These are phyloP conservation scores for Uromys caudimaculatus DNA, from an alignment of 2,797 vertebrate genomes.

Conservation along the genomic window DNA sequence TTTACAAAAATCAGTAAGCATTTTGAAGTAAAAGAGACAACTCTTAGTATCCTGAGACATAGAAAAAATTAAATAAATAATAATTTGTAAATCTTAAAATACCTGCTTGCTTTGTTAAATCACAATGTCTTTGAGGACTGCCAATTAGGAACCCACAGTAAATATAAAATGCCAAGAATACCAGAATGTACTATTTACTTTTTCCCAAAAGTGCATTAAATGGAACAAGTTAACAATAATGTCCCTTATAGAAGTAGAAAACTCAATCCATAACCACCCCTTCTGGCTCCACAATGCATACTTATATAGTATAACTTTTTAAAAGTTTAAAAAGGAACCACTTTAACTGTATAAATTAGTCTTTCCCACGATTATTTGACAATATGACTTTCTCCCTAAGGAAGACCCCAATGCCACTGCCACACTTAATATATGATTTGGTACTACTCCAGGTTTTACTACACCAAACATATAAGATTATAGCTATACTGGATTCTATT, in stretches of 20 bases:
- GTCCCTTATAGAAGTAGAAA: slow-evolving; percentile 36
- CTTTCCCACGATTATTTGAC: background rate
- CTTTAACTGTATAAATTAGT: slow-evolving; percentile 9
- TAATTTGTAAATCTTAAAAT: slow-evolving; percentile 35
- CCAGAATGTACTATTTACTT: background rate
- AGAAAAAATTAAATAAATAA: slow-evolving; percentile 42
- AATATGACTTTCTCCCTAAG: background rate
- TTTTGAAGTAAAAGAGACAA: slow-evolving; percentile 26
- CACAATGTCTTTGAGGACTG: slow-evolving; percentile 17
- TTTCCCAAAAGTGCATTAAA: background rate
- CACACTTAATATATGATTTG: background rate
- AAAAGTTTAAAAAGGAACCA: slow-evolving; percentile 20
- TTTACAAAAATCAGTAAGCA: slow-evolving; percentile 43
- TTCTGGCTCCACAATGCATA: slow-evolving; percentile 19
- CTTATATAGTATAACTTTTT: background rate
- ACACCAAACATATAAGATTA: slow-evolving; percentile 12
- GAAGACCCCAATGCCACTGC: background rate
- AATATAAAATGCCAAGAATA: background rate
- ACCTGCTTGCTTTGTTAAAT: background rate
- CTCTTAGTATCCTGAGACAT: background rate
- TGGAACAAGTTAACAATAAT: slow-evolving; percentile 40
- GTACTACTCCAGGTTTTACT: background rate
- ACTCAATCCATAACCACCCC: background rate
- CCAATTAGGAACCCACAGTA: slow-evolving; percentile 2
- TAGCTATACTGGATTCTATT: background rate